These are phyloP conservation scores for Paguma larvata DNA, from an alignment of 2,797 vertebrate species.

Conservation along the genomic window DNA sequence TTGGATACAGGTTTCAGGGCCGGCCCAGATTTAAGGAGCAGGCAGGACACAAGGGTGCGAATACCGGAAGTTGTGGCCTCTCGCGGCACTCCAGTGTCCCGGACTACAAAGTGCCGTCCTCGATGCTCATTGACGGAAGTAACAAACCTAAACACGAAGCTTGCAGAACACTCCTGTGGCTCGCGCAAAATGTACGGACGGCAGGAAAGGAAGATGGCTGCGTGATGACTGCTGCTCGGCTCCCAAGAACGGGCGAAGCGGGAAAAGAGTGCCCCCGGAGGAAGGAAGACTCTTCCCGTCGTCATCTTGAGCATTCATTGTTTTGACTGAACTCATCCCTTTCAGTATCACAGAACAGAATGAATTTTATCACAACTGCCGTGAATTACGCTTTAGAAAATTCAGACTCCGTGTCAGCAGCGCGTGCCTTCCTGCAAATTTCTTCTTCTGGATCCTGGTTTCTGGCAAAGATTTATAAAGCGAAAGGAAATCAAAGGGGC, in stretches of 20 bases:
- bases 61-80: not conserved
- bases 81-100: not conserved
- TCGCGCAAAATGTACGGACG: not conserved
- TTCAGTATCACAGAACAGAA: not conserved
- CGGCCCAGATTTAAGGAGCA: not conserved
- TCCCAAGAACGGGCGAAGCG: not conserved
- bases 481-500: not conserved
- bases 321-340: slow-evolving; percentile 31
- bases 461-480: not conserved
- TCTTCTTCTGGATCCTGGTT: not conserved
- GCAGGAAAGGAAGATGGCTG: not conserved
- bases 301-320: not conserved
- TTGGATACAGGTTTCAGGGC: not conserved
- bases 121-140: not conserved
- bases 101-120: not conserved
- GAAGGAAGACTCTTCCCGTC: not conserved
- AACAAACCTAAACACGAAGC: not conserved
- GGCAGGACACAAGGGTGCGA: not conserved
- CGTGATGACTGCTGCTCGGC: not conserved
- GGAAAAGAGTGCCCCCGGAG: not conserved
- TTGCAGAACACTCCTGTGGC: not conserved
- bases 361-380: not conserved
- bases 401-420: not conserved
- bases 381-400: not conserved
- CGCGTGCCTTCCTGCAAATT: not conserved